These are phyloP conservation scores for Andrena dorsata DNA, from an alignment of 2,888 invertebrate genomes.

Conservation along the genomic window DNA sequence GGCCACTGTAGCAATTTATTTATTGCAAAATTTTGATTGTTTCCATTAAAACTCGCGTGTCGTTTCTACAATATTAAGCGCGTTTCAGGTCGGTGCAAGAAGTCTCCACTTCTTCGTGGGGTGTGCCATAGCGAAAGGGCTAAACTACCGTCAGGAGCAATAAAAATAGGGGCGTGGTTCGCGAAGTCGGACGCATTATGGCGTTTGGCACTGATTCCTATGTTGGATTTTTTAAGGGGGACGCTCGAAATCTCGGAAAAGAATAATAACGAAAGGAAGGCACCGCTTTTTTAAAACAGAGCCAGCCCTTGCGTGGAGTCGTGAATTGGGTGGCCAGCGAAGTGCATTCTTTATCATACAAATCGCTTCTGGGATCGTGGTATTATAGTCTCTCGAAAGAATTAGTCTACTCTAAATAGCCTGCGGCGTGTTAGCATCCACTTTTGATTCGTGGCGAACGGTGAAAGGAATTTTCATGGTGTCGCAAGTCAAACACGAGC, in stretches of 20 bases:
- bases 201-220: slow-evolving; percentile 65
- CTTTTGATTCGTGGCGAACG: slow-evolving; percentile 20
- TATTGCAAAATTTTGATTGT: slow-evolving; percentile 26
- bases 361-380: slow-evolving; percentile 17
- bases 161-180: slow-evolving; percentile 14
- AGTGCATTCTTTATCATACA: neutral
- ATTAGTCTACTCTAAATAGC: too few relatives aligned
- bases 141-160: neutral
- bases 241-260: neutral
- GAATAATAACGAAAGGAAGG: slow-evolving; percentile 13
- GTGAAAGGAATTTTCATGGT: slow-evolving; percentile 49
- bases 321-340: slow-evolving; percentile 3
- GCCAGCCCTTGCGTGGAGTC: slow-evolving; percentile 52
- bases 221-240: slow-evolving; percentile 27
- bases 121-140: slow-evolving; percentile 16
- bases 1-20: neutral
- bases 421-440: neutral
- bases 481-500: slow-evolving; percentile 17
- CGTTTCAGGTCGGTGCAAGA: neutral
- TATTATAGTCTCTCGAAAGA: too few relatives aligned
- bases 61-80: neutral
- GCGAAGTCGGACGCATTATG: slow-evolving; percentile 50
- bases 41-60: slow-evolving; percentile 34
- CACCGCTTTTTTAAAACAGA: slow-evolving; percentile 6
- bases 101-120: neutral